Evolutionary conservation across 2,113 vertebrate genomes (phyloP).

Genomic region (Halichoerus grypus): DNA sequence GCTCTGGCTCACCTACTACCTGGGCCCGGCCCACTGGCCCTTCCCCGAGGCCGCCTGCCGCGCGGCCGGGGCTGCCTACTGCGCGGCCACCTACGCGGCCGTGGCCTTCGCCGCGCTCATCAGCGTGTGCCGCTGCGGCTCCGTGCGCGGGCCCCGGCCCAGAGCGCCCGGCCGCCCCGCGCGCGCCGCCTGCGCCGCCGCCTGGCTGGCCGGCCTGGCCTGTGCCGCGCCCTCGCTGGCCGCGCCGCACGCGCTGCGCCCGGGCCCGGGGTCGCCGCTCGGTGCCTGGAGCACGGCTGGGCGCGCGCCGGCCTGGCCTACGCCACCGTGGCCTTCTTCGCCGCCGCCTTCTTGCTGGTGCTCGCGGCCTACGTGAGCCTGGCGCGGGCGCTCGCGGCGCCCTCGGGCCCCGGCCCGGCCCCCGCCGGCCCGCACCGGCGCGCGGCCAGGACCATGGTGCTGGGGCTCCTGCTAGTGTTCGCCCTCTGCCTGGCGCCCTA

Average conservation of each 20-base stretch:
- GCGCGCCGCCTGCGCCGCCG: neutral
- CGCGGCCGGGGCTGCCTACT: slow-evolving; percentile 79
- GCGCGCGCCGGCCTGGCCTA: slow-evolving; percentile 68
- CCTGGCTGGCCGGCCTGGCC: slow-evolving; percentile 82
- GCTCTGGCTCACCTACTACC: slow-evolving; percentile 85
- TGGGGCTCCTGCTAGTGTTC: slow-evolving; percentile 85
- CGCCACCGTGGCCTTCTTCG: slow-evolving; percentile 76
- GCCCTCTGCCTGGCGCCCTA: slow-evolving; percentile 84
- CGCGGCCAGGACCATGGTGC: slow-evolving; percentile 80
- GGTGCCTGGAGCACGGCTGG: slow-evolving; percentile 82
- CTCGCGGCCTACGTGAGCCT: slow-evolving; percentile 80
- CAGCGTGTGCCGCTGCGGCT: slow-evolving; percentile 80
- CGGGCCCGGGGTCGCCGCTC: neutral
- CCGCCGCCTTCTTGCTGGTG: slow-evolving; percentile 79
- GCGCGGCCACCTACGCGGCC: slow-evolving; percentile 79
- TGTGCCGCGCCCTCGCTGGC: slow-evolving; percentile 78
- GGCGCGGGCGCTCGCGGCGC: slow-evolving; percentile 50
- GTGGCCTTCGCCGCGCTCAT: slow-evolving; percentile 84
- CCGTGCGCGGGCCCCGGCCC: neutral
- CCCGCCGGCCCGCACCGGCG: slow-evolving; percentile 67
- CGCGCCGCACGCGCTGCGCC: slow-evolving; percentile 69
- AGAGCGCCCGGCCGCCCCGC: neutral
- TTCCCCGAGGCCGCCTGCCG: slow-evolving; percentile 79
- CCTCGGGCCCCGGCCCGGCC: neutral
- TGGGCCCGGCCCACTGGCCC: slow-evolving; percentile 79